These are phyloP conservation scores for Phenganax stokvisi DNA, from an alignment of 92 coral and sea anemone genomes.

Conservation along the genomic window DNA sequence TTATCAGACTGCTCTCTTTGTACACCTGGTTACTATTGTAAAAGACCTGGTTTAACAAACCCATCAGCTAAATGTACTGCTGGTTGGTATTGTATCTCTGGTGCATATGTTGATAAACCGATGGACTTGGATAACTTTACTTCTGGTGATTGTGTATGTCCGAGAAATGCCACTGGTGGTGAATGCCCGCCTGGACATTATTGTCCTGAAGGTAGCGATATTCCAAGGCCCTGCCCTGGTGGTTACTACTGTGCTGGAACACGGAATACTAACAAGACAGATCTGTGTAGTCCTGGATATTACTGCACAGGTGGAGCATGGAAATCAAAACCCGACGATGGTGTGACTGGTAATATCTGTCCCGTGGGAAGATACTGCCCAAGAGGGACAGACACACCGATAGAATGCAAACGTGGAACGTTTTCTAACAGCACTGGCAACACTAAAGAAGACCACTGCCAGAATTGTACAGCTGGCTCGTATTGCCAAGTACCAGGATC, in stretches of 20 bases:
- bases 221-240: slow-evolving; percentile 75
- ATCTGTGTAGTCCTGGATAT: slow-evolving; percentile 81
- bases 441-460: slow-evolving; percentile 49
- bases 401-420: slow-evolving; percentile 65
- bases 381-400: slow-evolving; percentile 59
- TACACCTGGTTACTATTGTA: slow-evolving; percentile 84
- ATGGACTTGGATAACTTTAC: slow-evolving; percentile 86
- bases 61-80: slow-evolving; percentile 80
- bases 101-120: slow-evolving; percentile 77
- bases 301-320: slow-evolving; percentile 78
- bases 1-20: slow-evolving; percentile 75
- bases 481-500: slow-evolving; percentile 70
- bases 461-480: slow-evolving; percentile 63
- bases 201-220: slow-evolving; percentile 80
- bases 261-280: slow-evolving; percentile 60
- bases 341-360: slow-evolving; percentile 81
- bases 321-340: slow-evolving; percentile 68
- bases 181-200: slow-evolving; percentile 91
- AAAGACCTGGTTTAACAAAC: slow-evolving; percentile 60
- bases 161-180: slow-evolving; percentile 87
- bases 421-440: slow-evolving; percentile 91
- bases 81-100: slow-evolving; percentile 87
- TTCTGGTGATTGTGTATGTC: slow-evolving; percentile 92
- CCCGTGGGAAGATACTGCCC: slow-evolving; percentile 76
- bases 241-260: slow-evolving; percentile 73